These are phyloP conservation scores for Gonioctena quinquepunctata DNA, from an alignment of 1,140 invertebrate genomes.

Conservation along the genomic window DNA sequence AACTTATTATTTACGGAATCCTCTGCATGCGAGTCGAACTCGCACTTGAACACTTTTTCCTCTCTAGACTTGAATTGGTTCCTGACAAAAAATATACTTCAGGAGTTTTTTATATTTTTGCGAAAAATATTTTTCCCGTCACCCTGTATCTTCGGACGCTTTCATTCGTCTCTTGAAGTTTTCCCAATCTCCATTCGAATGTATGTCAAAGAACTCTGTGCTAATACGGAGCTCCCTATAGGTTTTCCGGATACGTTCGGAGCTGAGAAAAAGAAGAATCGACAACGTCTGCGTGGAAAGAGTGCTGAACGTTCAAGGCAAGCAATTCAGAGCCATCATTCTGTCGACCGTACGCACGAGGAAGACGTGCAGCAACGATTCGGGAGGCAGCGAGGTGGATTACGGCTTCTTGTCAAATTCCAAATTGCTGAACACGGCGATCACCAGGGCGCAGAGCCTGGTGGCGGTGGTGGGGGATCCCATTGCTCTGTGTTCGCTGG, in stretches of 20 bases:
- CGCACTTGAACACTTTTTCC: too few species aligned
- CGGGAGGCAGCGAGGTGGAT: slow-evolving; percentile 68
- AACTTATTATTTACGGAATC: too few species aligned
- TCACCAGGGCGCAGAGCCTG: slow-evolving; percentile 84
- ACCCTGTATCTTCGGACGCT: too few species aligned
- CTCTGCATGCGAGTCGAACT: too few species aligned
- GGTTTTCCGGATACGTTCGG: slow-evolving; percentile 72
- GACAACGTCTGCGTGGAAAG: slow-evolving; percentile 81
- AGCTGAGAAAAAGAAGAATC: slow-evolving; percentile 74
- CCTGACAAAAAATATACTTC: too few species aligned
- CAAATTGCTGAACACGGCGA: slow-evolving; percentile 83
- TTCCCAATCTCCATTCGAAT: too few species aligned
- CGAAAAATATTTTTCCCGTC: too few species aligned
- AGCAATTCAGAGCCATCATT: slow-evolving; percentile 86
- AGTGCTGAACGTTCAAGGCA: slow-evolving; percentile 87
- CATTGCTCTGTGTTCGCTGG: slow-evolving; percentile 80
- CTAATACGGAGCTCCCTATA: too few species aligned
- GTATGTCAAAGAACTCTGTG: too few species aligned
- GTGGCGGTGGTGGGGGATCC: slow-evolving; percentile 89
- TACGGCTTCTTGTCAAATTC: slow-evolving; percentile 87
- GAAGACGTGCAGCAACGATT: slow-evolving; percentile 66
- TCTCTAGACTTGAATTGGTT: too few species aligned
- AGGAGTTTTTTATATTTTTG: too few species aligned
- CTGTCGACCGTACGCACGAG: slow-evolving; percentile 82
- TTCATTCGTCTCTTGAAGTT: too few species aligned